phyloP scores from a whole-genome alignment of 1,140 invertebrate species.

The Panagrolaimus sp. region DNA sequence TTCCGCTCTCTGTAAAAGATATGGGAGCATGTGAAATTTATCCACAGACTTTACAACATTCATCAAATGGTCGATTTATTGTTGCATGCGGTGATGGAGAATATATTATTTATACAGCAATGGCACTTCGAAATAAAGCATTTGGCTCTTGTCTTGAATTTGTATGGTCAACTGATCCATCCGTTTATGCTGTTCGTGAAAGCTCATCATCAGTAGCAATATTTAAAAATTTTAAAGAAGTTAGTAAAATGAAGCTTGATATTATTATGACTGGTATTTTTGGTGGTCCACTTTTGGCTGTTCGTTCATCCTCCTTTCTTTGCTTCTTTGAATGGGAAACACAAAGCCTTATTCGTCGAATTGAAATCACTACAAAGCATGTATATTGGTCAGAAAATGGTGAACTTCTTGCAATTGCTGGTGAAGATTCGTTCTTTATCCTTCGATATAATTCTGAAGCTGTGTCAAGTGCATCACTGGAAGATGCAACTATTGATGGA shows the following conservation, averaged over 20 bases:
- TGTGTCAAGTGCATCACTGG: conserved; percentile 70
- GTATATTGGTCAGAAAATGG: conserved; percentile 97
- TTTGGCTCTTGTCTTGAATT: conserved; percentile 97
- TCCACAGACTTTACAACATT: conserved; percentile 94
- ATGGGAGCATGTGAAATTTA: conserved; percentile 99
- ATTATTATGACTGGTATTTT: conserved; percentile 70
- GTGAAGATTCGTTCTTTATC: conserved; percentile 92
- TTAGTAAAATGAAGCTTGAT: conserved; percentile 45
- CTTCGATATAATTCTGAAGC: conserved; percentile 73
- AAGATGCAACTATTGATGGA: conserved; percentile 79
- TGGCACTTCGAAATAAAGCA: conserved; percentile 95
- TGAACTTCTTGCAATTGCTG: conserved; percentile 83
- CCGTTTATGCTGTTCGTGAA: conserved; percentile 85
- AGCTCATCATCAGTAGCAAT: conserved; percentile 73
- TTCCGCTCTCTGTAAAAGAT: conserved; percentile 88
- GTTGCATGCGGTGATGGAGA: conserved; percentile 99
- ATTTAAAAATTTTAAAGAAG: conserved; percentile 50
- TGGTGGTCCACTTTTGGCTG: conserved; percentile 86
- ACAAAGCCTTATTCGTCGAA: conserved; percentile 80
- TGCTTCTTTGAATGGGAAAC: conserved; percentile 97
- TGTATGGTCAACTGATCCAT: conserved; percentile 94
- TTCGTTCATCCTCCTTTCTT: conserved; percentile 83
- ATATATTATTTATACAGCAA: conserved; percentile 98
- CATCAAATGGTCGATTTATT: conserved; percentile 89
- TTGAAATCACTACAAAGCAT: conserved; percentile 85